Evolutionary conservation across 2,888 invertebrate species (phyloP).

Genomic region (Diachrysia chrysitis): DNA sequence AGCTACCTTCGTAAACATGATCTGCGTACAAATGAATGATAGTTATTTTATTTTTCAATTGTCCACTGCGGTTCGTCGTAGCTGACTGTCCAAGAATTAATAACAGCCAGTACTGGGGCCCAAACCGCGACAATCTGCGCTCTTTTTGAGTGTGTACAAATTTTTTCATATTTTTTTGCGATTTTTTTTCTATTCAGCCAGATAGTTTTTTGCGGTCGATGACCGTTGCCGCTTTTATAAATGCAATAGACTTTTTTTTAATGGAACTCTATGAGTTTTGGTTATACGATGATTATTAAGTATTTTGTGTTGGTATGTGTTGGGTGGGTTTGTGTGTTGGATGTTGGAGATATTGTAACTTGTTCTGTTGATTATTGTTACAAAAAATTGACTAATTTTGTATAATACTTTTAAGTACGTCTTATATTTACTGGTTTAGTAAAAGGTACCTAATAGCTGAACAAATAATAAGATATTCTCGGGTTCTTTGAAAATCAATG

Average conservation of each 20-base stretch:
- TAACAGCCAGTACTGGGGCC: conserved; percentile 75
- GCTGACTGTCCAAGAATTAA: conserved; percentile 85
- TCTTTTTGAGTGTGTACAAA: conserved; percentile 79
- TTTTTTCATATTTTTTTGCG: conserved; percentile 67
- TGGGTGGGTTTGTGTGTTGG: background rate
- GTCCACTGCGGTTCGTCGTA: conserved; percentile 78
- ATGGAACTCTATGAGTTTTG: conserved; percentile 57
- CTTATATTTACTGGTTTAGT: too few species aligned
- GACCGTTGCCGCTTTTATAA: conserved; percentile 78
- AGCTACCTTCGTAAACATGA: conserved; percentile 79
- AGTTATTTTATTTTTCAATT: conserved; percentile 88
- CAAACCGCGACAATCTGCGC: conserved; percentile 86
- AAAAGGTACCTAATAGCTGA: too few species aligned
- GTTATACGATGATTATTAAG: conserved; percentile 43
- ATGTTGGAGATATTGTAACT: background rate
- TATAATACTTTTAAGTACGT: too few species aligned
- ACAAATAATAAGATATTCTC: too few species aligned
- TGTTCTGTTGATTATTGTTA: background rate
- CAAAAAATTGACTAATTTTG: background rate
- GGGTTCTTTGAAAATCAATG: too few species aligned
- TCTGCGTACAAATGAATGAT: conserved; percentile 83
- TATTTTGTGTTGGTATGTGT: background rate
- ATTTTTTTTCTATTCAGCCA: conserved; percentile 81
- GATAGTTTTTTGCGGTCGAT: conserved; percentile 87
- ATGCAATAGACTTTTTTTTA: conserved; percentile 68